A percentile compares a stretch with the other conserved stretches of the same genome.
These are phyloP conservation scores for Patella depressa DNA, from an alignment of 2,888 invertebrate species.

Conservation along the genomic window DNA sequence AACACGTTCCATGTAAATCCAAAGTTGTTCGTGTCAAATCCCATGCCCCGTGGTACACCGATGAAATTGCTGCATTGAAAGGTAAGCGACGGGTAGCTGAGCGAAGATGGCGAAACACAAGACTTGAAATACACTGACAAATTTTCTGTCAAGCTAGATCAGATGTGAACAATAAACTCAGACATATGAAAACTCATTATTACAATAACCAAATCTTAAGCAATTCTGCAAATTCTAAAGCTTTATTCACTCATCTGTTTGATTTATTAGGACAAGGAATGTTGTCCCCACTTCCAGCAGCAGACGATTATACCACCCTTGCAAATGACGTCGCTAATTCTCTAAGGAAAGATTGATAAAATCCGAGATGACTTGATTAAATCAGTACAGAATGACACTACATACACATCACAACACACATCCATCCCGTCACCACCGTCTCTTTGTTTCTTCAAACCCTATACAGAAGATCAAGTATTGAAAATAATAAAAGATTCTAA, in stretches of 20 bases:
- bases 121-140: background rate
- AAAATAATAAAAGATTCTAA: too few species aligned
- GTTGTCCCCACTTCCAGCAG: background rate
- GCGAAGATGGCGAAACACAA: background rate
- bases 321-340: background rate
- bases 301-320: background rate
- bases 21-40: conserved; percentile 3
- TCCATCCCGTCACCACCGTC: background rate
- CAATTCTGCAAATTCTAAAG: background rate
- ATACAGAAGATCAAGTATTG: background rate
- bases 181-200: background rate
- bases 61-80: background rate
- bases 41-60: background rate
- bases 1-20: background rate
- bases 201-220: background rate
- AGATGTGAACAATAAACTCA: background rate
- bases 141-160: background rate
- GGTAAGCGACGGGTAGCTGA: background rate
- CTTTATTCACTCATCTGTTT: conserved; percentile 7
- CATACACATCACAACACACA: too few species aligned
- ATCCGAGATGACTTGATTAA: background rate
- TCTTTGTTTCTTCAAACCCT: conserved; percentile 1
- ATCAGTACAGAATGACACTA: too few species aligned
- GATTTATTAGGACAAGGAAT: background rate
- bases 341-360: background rate